These are phyloP conservation scores for Ceramica pisi DNA, from an alignment of 2,888 invertebrate genomes.

Conservation along the genomic window DNA sequence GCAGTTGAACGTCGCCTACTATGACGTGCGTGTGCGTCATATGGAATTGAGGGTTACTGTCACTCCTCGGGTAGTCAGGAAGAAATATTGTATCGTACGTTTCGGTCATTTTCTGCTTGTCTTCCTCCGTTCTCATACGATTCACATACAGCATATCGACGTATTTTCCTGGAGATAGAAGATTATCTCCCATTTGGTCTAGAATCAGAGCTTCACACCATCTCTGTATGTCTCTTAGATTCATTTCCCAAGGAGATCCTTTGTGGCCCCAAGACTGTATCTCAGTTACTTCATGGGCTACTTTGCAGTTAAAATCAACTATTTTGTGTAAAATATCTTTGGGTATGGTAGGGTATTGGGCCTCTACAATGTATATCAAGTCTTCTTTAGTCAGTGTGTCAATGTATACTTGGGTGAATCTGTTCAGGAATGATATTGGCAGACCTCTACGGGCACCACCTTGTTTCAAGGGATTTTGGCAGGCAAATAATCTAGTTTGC, in stretches of 20 bases:
- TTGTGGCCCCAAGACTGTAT: constrained; percentile 93
- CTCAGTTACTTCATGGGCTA: constrained; percentile 92
- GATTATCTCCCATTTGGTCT: constrained; percentile 74
- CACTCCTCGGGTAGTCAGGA: constrained; percentile 87
- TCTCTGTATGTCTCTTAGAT: constrained; percentile 97
- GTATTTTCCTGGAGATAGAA: constrained; percentile 90
- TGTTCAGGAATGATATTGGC: constrained; percentile 98
- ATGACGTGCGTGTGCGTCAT: constrained; percentile 91
- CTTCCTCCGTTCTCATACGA: constrained; percentile 95
- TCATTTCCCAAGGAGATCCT: constrained; percentile 99
- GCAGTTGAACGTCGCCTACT: constrained; percentile 92
- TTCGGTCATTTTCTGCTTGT: constrained; percentile 93
- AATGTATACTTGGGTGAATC: constrained; percentile 97
- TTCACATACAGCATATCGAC: constrained; percentile 96
- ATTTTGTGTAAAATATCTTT: constrained; percentile 92
- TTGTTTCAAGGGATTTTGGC: constrained; percentile 99
- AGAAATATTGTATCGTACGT: constrained; percentile 87
- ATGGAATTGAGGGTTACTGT: constrained; percentile 90
- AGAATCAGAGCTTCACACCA: constrained; percentile 96
- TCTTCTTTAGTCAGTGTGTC: constrained; percentile 92
- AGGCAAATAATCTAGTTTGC: constrained; percentile 97
- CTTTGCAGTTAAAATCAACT: constrained; percentile 94
- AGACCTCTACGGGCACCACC: constrained; percentile 99
- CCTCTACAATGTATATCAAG: constrained; percentile 92
- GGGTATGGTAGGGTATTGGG: constrained; percentile 92